Percentiles rank a stretch among this genome's conserved stretches.
Conservation (phyloP, 2,113 vertebrate genomes). For the Hymenochirus boettgeri region DNA sequence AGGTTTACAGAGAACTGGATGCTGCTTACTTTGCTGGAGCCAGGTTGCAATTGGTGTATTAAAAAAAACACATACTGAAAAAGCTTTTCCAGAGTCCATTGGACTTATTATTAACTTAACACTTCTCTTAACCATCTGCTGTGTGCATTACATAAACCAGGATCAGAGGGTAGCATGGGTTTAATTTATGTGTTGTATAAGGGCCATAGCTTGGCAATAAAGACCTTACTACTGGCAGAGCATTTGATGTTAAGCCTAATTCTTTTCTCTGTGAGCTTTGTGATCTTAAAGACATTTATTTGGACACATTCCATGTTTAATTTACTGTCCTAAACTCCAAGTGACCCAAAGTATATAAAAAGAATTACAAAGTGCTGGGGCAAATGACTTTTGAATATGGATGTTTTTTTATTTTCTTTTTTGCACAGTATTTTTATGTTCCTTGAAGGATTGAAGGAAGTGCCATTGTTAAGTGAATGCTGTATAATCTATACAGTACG, state of each 20-base stretch:
- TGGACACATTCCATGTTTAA: constrained; percentile 2
- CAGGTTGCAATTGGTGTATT: constrained; percentile 2
- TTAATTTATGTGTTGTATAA: constrained; percentile 14
- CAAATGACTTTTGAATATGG: too few relatives aligned
- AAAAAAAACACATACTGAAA: constrained; percentile 9
- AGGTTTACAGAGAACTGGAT: constrained; percentile 2
- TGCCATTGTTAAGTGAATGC: too few relatives aligned
- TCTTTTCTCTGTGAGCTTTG: not conserved
- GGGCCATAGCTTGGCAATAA: not conserved
- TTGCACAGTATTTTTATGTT: too few relatives aligned
- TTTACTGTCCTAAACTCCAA: constrained; percentile 16
- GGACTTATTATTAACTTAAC: constrained; percentile 10
- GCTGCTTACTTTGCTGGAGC: constrained; percentile 4
- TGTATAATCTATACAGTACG: too few relatives aligned
- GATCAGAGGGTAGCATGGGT: constrained; percentile 6
- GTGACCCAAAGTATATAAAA: too few relatives aligned
- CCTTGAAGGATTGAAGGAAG: too few relatives aligned
- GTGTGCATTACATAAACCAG: constrained; percentile 5
- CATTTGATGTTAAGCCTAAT: not conserved
- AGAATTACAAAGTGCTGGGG: too few relatives aligned
- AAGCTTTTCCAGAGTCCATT: not conserved
- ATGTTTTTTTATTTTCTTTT: too few relatives aligned
- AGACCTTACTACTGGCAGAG: constrained; percentile 4
- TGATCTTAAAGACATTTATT: not conserved
- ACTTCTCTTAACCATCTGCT: constrained; percentile 6